Evolutionary conservation across 2,888 invertebrate species (phyloP), one percentile per base, ranked within the genome.

Genomic region (Xylota sylvarum): DNA sequence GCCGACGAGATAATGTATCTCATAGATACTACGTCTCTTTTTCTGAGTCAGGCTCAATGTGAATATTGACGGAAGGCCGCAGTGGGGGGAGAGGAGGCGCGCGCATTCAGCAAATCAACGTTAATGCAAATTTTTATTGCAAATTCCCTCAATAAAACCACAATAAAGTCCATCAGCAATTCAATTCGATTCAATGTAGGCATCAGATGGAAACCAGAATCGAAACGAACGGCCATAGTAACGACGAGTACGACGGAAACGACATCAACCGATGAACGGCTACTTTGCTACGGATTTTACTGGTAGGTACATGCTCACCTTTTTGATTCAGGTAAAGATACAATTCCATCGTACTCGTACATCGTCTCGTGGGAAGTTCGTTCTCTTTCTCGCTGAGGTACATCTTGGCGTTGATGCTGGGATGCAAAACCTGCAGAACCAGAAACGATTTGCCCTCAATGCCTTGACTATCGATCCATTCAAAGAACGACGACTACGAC

Each of bases 101-200:
- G 46, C 76, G 56, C 62, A 86, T 78, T 73, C 77, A 82, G 73
- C 81, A 78, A 78, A 62, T 86, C 77, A 82, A 86, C 76, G 67
- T 86, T 86, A 86, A 86, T 86, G 86, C 86, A 86, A 69, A 86
- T 86, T 86, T 86, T 86, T 86, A 86, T 82, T 82, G 82, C 86
- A 67, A 86, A 73, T 78, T 86, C 86, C 77, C 86, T 82, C 86
- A 78, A 86, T 86, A 86, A 86, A 86, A 86, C 82, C 86, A 82
- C 73, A 86, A 86, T 86, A 86, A 86, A 86, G 77, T 86, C 86
- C 86, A 78, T 82, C 82, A 73, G 86, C 86, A 86, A 86, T 82
- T 86, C 86, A 86, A 86, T 86, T 86, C 82, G 64, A 86, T 86
- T 86, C 86, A 86, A 86, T 86, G 62, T 74, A 64, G 32, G 35